phyloP scores from a whole-genome alignment of 1,140 invertebrate species.

The Carposina sasakii region DNA sequence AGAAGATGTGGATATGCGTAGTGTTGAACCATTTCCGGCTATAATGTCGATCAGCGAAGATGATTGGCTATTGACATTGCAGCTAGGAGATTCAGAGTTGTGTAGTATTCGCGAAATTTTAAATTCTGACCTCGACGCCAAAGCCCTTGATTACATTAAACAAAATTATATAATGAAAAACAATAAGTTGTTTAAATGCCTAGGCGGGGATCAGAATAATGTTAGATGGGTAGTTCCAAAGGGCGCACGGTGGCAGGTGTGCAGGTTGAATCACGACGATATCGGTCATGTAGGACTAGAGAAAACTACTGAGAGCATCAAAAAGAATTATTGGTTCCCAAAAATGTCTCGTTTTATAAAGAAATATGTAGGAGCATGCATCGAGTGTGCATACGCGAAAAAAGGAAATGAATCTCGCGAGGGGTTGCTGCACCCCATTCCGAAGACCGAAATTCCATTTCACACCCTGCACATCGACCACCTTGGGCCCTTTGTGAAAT shows the following conservation, averaged over 20 bases:
- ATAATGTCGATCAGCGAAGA: constrained; percentile 7
- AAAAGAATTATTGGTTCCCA: neutral
- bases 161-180: constrained; percentile 5
- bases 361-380: neutral
- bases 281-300: neutral
- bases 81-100: constrained; percentile 7
- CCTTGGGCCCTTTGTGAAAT: neutral
- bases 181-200: constrained; percentile 6
- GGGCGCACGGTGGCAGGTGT: constrained; percentile 16
- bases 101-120: constrained; percentile 6
- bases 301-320: neutral
- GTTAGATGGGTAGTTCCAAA: constrained; percentile 16
- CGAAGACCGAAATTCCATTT: neutral
- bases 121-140: constrained; percentile 5
- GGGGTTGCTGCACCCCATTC: neutral
- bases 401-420: neutral
- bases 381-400: neutral
- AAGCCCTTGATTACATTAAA: constrained; percentile 5
- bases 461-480: neutral
- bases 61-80: constrained; percentile 11
- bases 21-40: neutral
- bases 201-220: neutral
- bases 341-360: neutral
- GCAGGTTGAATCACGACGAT: constrained; percentile 1
- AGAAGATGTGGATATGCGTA: neutral